A percentile compares a stretch with the other conserved stretches of the same genome.
Evolutionary conservation across 1,140 invertebrate genomes (phyloP).

Genomic region (Drosophila parabipectinata): DNA sequence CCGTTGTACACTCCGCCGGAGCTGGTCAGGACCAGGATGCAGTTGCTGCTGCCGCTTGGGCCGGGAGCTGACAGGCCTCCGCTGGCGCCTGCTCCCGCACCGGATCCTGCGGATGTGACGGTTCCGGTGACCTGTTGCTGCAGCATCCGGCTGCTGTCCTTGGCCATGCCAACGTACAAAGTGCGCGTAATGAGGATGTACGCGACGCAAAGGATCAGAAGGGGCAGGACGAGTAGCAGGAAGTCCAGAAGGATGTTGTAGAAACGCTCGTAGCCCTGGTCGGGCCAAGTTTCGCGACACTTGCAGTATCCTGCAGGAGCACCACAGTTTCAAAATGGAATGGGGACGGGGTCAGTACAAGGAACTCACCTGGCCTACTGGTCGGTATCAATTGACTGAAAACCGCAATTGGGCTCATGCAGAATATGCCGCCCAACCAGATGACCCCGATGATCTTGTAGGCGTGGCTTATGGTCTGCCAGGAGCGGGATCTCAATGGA

Average conservation of each 20-base stretch:
- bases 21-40: slow-evolving; percentile 53
- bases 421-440: slow-evolving; percentile 89
- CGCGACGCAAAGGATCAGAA: slow-evolving; percentile 90
- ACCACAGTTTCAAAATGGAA: background rate
- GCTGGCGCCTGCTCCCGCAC: background rate
- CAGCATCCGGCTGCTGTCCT: slow-evolving; percentile 26
- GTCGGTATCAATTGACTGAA: slow-evolving; percentile 87
- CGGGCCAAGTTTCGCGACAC: slow-evolving; percentile 90
- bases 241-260: slow-evolving; percentile 91
- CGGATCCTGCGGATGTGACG: slow-evolving; percentile 9
- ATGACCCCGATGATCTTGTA: slow-evolving; percentile 93
- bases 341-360: background rate
- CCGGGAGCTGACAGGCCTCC: background rate
- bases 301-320: slow-evolving; percentile 85
- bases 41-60: slow-evolving; percentile 47
- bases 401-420: slow-evolving; percentile 89
- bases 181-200: slow-evolving; percentile 90
- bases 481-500: slow-evolving; percentile 92
- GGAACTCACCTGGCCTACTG: slow-evolving; percentile 70
- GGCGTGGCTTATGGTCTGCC: slow-evolving; percentile 96
- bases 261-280: slow-evolving; percentile 86
- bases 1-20: slow-evolving; percentile 44
- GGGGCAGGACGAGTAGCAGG: slow-evolving; percentile 89
- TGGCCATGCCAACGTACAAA: slow-evolving; percentile 87
- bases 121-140: slow-evolving; percentile 10